Evolutionary conservation across 2,888 invertebrate genomes (phyloP), one percentile per base, ranked within the genome.

Genomic region (Julus scanicus): DNA sequence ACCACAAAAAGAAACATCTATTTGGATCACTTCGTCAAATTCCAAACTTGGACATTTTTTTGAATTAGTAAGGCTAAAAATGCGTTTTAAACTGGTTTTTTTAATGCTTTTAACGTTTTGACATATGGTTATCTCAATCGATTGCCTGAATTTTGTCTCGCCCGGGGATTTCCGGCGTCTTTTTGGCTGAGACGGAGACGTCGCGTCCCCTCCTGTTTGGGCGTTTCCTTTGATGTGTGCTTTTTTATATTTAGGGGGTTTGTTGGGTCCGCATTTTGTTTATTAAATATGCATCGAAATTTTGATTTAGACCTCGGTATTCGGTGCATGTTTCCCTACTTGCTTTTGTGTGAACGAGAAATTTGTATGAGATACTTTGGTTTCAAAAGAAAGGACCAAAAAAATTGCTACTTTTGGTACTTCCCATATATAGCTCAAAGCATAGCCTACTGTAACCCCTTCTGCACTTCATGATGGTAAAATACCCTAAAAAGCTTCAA

Each of bases 131-230:
- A 15, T 2, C 53, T 11, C 11, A 53, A 53, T 53, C 17, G 53
- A 53, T 53, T 13, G 15, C 15, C n/a, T 5, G 17, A 63, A 63
- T n/a, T 44, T 6, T n/a, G 63, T 17, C 63, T 15, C 63, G n/a
- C n/a, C 13, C 17, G 6, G 63, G 63, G n/a, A 63, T 63, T 63
- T 63, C 63, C 63, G 63, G 17, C 63, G 6, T n/a, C 63, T 63
- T n/a, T 63, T 17, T 63, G 63, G n/a, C 63, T 6, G 17, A 63
- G 63, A 17, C 63, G n/a, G 63, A 63, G 63, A 63, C n/a, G n/a
- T 63, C 17, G 63, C 63, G 63, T 63, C 63, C 63, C 63, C 63
- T n/a, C 63, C 44, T 44, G 53, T 63, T 63, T 63, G 63, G 63
- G 63, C 63, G 63, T 63, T 63, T 63, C 63, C 63, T 63, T n/a